Evolutionary conservation across 64 coral and sea anemone genomes (phyloP), one percentile per base, ranked within the genome.

Genomic region (Dendrophyllia cribrosa): DNA sequence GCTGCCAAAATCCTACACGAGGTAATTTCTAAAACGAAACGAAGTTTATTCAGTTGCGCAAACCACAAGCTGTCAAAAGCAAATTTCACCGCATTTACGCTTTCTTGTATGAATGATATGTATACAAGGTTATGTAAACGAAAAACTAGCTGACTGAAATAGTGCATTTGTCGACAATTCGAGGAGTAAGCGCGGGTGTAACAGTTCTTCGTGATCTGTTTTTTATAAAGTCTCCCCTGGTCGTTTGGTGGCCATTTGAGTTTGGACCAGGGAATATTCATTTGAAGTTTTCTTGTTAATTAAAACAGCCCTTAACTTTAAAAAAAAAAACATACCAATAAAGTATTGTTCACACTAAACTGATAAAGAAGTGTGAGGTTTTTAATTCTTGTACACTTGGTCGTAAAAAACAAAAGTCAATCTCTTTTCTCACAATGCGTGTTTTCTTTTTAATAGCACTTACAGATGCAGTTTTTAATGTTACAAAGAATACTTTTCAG

Each of bases 11-110:
- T 82, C 4, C 24, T 8, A 46, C 26, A 46, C 9, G 52, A 82
- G 59, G 15, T 63, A 64, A 82, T 79, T 45, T 6, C 9, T 45
- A 19, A 60, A 20, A 56, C 21, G 17, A 17, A n/a, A n/a, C n/a
- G n/a, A 43, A 20, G 2, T 46, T 62, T 63, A 82, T 46, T 63
- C 59, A 82, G 58, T 82, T 82, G 78, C 26, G 4, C 16, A 63
- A 82, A 64, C 58, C 64, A 9, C 19, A 63, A 6, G 43, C 78
- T 26, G 59, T 82, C 78, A 44, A 82, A 82, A 82, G 58, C 25
- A 82, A 62, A 82, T 82, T 82, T 63, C 34, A 20, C 58, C 59
- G 58, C 78, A 8, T 82, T 82, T n/a, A 82, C 43, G 7, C 34
- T 64, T 64, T 82, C 26, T 64, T 20, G 78, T 46, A 34, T 59